Base-by-base conservation (phyloP, 2,113 vertebrate species). In the Ammodytes dubius region DNA sequence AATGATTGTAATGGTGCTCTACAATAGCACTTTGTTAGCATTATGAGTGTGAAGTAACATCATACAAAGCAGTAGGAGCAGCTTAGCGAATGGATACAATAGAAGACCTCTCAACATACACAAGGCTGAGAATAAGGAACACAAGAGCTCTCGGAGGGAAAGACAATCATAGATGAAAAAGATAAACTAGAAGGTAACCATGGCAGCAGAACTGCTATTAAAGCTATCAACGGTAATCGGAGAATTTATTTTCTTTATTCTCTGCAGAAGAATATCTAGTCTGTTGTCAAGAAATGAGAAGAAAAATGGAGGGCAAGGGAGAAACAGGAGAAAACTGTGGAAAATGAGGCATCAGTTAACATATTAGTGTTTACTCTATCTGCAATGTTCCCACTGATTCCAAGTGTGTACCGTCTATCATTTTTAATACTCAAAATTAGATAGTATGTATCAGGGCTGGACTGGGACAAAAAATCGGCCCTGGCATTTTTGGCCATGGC, bases 221-320 rank as follows among this genome's bases (percentile, higher is more conserved):
- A 52, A 67, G 49, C 63, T 83, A 69, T 74, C 57, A 74, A 68
- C 49, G 39, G 49, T 74, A 79, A 64, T 84, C 35, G 4, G 15
- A 63, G 57, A 46, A 7, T 56, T 82, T 14, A 65, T 76, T 71
- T 58, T 49, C 59, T 59, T 46, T 46, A 46, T 71, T 83, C 60
- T 59, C 40, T 9, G 40, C 45, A 15, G 60, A 45, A 60, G 37
- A 52, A 70, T 71, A 27, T 14, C 14, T 9, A 57, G 66, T 52
- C 12, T 37, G 14, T 8, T 52, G 27, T 60, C 58, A 58, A 47
- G 13, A 60, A 14, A 50, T 9, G 11, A 49, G 56, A 61, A 14
- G 50, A 40, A 50, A 40, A 5, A 58, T 46, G 15, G 43, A 37
- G 27, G 2, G 11, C 40, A 37, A 52, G 42, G 12, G 37, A 2